Evolutionary conservation across 2,113 vertebrate genomes (phyloP), one percentile per base, ranked within the genome.

Genomic region (Nettapus auritus): DNA sequence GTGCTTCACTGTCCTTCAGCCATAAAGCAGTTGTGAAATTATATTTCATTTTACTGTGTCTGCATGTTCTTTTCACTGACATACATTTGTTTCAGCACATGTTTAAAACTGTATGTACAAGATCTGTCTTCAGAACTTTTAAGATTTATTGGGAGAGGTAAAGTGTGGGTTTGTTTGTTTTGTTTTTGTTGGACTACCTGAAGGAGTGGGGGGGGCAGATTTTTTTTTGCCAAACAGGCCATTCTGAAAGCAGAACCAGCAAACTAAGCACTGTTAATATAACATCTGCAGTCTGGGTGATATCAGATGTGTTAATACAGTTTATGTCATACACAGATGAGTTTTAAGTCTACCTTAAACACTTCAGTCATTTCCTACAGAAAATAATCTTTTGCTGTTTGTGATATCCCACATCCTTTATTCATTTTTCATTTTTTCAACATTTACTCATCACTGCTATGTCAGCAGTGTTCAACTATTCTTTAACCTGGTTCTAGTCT

Each of bases 51-150:
- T 81, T 84, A 26, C 18, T 62, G 36, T 33, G 25, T 34, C 10
- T 2, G 4, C 4, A 2, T 1, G 3, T n/a, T 5, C 5, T 52
- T 89, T 83, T 62, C 19, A 57, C 29, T 34, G n/a, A 6, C 11
- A 6, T 28, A 8, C 7, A 53, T 6, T 31, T 88, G 11, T 69
- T 52, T 46, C 25, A 68, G 11, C 12, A 53, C 12, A 46, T 46
- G 12, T 77, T 92, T 76, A 33, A 63, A 78, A 48, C 20, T 62
- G 2, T 57, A 19, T 46, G 8, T 20, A 9, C 14, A 52, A 34
- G 6, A 44, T 64, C 56, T 69, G 10, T 69, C 50, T 46, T 29
- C 28, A 60, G n/a, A 86, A 59, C 57, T 29, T 68, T 1, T 44
- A 21, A 26, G 22, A 66, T 52, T 60, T 80, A 15, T 42, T 52